Percentiles rank a stretch among this genome's conserved stretches.
These are phyloP conservation scores for Chloromyia formosa DNA, from an alignment of 2,888 invertebrate species.

Conservation along the genomic window DNA sequence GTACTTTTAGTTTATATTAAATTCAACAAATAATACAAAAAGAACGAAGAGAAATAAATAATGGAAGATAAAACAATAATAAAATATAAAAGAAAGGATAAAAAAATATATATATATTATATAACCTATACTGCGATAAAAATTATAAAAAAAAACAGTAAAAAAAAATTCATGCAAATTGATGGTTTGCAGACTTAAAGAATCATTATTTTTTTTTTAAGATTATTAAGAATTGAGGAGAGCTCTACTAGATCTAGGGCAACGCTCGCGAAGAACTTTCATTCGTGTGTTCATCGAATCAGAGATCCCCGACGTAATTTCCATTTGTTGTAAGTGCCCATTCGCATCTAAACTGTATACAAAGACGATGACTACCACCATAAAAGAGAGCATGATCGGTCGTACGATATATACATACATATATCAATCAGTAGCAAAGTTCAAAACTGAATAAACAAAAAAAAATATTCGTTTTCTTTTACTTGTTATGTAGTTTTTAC, in stretches of 20 bases:
- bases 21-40: constrained; percentile 18
- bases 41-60: neutral
- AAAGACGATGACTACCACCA: too few relatives aligned
- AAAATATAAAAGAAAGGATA: constrained; percentile 31
- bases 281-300: constrained; percentile 16
- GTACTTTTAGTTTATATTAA: constrained; percentile 41
- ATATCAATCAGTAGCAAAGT: too few relatives aligned
- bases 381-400: too few relatives aligned
- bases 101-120: constrained; percentile 35
- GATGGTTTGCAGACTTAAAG: neutral
- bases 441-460: too few relatives aligned
- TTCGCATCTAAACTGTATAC: neutral
- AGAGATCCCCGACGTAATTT: neutral
- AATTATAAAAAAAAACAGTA: constrained; percentile 28
- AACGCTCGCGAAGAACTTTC: constrained; percentile 33
- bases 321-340: neutral
- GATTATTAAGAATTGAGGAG: constrained; percentile 29
- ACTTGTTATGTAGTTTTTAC: neutral
- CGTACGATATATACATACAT: too few relatives aligned
- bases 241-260: constrained; percentile 37
- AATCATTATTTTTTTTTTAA: neutral
- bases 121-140: constrained; percentile 17
- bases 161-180: constrained; percentile 17
- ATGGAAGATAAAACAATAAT: constrained; percentile 17
- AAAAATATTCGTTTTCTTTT: neutral